Conservation (phyloP, 2,797 vertebrate genomes). For the Schizopygopsis malacanthus region DNA sequence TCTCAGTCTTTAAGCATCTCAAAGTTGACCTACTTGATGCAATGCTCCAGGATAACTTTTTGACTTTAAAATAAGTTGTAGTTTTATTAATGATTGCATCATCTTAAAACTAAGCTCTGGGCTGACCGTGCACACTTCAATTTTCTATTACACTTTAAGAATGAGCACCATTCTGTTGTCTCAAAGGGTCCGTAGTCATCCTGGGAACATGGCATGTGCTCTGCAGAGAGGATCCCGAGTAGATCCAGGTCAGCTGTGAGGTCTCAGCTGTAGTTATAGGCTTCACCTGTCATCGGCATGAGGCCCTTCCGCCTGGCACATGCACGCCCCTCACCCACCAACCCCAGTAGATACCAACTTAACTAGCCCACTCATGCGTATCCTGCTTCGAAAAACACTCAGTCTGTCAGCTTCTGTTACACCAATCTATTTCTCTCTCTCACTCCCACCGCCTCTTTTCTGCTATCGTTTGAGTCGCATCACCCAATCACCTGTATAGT, state of each 20-base stretch:
- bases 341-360: slow-evolving; percentile 75
- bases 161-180: slow-evolving; percentile 35
- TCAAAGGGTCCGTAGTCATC: slow-evolving; percentile 48
- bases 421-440: too few species aligned
- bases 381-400: slow-evolving; percentile 74
- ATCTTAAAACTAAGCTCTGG: neutral
- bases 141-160: slow-evolving; percentile 27
- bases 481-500: slow-evolving; percentile 52
- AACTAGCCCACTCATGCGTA: slow-evolving; percentile 74
- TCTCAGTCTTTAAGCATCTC: slow-evolving; percentile 53
- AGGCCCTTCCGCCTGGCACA: slow-evolving; percentile 68
- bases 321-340: slow-evolving; percentile 70
- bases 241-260: slow-evolving; percentile 79
- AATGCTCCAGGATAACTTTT: slow-evolving; percentile 48
- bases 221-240: slow-evolving; percentile 60
- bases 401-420: slow-evolving; percentile 77
- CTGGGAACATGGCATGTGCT: slow-evolving; percentile 67
- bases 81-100: slow-evolving; percentile 16
- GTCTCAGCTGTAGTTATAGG: slow-evolving; percentile 80
- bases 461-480: slow-evolving; percentile 41
- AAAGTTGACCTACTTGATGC: slow-evolving; percentile 37
- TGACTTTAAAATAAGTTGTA: slow-evolving; percentile 40
- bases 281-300: slow-evolving; percentile 79
- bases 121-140: neutral
- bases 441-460: slow-evolving; percentile 31